A percentile compares a stretch with the other conserved stretches of the same genome.
Evolutionary conservation across 2,797 vertebrate genomes (phyloP).

Genomic region (Siniperca obscura): DNA sequence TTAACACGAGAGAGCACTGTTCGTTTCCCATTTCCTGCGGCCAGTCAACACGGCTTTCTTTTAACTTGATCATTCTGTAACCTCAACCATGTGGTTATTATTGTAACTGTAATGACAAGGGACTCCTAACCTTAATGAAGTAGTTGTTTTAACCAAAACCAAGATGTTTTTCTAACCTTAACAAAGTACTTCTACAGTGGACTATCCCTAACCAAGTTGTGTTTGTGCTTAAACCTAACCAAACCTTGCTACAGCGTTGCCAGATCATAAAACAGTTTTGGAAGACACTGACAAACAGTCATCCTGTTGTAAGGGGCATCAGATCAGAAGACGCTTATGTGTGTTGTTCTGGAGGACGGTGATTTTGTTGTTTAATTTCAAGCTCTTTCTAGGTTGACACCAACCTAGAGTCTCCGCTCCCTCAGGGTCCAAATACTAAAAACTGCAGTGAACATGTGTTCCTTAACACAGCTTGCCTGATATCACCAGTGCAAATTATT

Average conservation of each 20-base stretch:
- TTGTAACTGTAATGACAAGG: not conserved
- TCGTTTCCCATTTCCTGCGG: not conserved
- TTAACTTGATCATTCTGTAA: not conserved
- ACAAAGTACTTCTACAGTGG: not conserved
- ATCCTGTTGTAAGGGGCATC: not conserved
- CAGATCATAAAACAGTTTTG: not conserved
- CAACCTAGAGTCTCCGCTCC: conserved; percentile 21
- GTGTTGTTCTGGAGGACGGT: not conserved
- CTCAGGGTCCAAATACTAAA: not conserved
- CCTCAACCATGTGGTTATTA: not conserved
- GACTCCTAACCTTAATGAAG: not conserved
- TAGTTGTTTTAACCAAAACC: not conserved
- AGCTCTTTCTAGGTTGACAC: conserved; percentile 3
- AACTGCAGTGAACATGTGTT: conserved; percentile 13
- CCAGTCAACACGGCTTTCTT: not conserved
- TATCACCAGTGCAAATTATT: conserved; percentile 37
- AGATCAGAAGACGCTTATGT: not conserved
- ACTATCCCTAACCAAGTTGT: not conserved
- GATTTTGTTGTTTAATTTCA: conserved; percentile 18
- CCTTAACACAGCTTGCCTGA: not conserved
- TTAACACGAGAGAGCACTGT: not conserved
- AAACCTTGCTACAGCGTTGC: not conserved
- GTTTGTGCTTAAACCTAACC: not conserved
- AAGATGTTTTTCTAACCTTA: not conserved
- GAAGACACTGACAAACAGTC: not conserved